Conservation (phyloP, 1,140 invertebrate species). For the Drosophila leontia region DNA sequence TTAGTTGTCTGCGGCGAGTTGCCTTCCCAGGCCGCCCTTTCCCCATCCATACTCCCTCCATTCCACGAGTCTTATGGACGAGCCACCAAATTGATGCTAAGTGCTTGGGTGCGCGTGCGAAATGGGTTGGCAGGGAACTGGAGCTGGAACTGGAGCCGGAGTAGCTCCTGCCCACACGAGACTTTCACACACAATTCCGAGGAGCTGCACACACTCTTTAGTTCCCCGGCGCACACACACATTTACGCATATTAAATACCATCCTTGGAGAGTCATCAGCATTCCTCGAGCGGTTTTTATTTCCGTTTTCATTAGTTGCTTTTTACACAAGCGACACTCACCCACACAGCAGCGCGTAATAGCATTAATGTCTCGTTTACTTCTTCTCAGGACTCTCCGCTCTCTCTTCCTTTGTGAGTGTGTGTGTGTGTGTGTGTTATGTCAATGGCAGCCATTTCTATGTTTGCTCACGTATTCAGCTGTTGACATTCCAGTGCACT, state of each 20-base stretch:
- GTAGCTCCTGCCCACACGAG: constrained; percentile 54
- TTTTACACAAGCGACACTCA: constrained; percentile 80
- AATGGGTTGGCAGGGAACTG: constrained; percentile 65
- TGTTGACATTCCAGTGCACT: constrained; percentile 74
- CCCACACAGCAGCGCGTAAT: constrained; percentile 62
- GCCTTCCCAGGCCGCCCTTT: not conserved
- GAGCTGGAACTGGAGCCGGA: constrained; percentile 1
- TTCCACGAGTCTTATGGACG: constrained; percentile 66
- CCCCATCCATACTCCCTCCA: not conserved
- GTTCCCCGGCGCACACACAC: constrained; percentile 36
- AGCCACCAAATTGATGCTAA: constrained; percentile 82
- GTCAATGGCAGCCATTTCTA: constrained; percentile 83
- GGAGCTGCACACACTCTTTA: constrained; percentile 24
- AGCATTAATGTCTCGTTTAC: constrained; percentile 82
- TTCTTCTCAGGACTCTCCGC: constrained; percentile 50
- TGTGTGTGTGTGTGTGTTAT: constrained; percentile 40
- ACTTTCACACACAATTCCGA: constrained; percentile 64
- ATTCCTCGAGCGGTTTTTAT: constrained; percentile 83
- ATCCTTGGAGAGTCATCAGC: constrained; percentile 84
- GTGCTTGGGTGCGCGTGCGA: constrained; percentile 78
- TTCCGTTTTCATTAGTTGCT: constrained; percentile 83
- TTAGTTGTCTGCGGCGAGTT: constrained; percentile 71
- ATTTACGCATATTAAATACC: constrained; percentile 77
- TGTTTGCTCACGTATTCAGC: constrained; percentile 81
- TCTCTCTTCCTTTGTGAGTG: constrained; percentile 14